Percentiles rank a stretch among this genome's conserved stretches.
Evolutionary conservation across 2,113 vertebrate species (phyloP).

Genomic region (Malurus elegans): DNA sequence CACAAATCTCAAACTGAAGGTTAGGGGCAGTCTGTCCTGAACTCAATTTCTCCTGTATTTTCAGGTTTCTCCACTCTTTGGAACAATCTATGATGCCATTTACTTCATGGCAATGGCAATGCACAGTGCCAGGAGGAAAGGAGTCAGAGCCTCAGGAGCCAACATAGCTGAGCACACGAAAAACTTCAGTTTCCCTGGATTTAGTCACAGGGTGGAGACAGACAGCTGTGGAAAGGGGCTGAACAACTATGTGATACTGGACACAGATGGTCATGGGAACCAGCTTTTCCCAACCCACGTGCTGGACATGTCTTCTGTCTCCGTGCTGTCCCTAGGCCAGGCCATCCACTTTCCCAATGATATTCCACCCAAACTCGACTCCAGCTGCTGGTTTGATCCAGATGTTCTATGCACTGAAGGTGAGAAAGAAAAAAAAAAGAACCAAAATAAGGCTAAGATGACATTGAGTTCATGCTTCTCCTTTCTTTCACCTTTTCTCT

Average conservation of each 20-base stretch:
- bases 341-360: conserved; percentile 82
- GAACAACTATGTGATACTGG: conserved; percentile 82
- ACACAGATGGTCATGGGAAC: conserved; percentile 75
- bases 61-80: conserved; percentile 89
- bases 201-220: conserved; percentile 80
- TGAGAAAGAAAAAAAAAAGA: conserved; percentile 54
- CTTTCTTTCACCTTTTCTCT: background rate
- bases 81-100: conserved; percentile 89
- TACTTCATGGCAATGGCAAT: conserved; percentile 84
- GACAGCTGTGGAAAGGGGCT: conserved; percentile 74
- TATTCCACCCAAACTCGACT: conserved; percentile 74
- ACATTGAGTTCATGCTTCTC: background rate
- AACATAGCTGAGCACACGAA: conserved; percentile 76
- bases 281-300: conserved; percentile 79
- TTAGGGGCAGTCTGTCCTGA: background rate
- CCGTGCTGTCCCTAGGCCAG: conserved; percentile 68
- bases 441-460: background rate
- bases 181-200: conserved; percentile 81
- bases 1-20: background rate
- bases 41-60: background rate
- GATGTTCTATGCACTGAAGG: conserved; percentile 80
- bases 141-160: conserved; percentile 64
- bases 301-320: conserved; percentile 71
- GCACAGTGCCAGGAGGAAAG: conserved; percentile 69
- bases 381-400: conserved; percentile 87